phyloP scores from a whole-genome alignment of 1,140 invertebrate species.

The Caenorhabditis remanei region DNA sequence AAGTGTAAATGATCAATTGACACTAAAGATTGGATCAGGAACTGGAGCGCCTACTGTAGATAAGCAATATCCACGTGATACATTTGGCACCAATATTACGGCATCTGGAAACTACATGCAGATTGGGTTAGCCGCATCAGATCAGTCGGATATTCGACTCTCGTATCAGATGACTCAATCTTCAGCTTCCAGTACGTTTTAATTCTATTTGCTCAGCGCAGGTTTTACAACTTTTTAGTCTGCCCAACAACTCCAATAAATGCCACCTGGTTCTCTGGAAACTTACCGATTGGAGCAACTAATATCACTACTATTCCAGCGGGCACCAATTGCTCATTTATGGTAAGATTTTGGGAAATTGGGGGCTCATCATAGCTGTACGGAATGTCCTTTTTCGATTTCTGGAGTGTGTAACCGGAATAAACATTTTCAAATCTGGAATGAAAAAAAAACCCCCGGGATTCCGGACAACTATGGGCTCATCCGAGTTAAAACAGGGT shows the following conservation, averaged over 20 bases:
- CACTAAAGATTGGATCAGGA: constrained; percentile 1
- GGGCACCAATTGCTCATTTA: not conserved
- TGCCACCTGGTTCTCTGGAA: not conserved
- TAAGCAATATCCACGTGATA: not conserved
- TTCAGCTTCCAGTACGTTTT: not conserved
- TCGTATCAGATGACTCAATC: not conserved
- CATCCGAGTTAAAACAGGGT: too few species aligned
- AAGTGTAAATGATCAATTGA: not conserved
- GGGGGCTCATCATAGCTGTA: too few species aligned
- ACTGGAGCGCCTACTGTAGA: not conserved
- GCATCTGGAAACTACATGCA: not conserved
- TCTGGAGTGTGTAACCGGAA: too few species aligned
- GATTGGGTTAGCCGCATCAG: not conserved
- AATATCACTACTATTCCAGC: not conserved
- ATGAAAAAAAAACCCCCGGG: too few species aligned
- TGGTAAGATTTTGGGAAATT: not conserved
- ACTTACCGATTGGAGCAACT: not conserved
- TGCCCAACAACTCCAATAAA: not conserved
- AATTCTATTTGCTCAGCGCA: too few species aligned
- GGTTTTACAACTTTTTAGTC: too few species aligned
- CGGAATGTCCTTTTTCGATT: too few species aligned
- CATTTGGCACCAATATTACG: not conserved
- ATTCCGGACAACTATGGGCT: too few species aligned
- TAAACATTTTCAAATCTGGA: too few species aligned
- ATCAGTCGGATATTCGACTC: not conserved